phyloP scores from a whole-genome alignment of 2,888 invertebrate genomes.

The Bruchidius siliquastri region DNA sequence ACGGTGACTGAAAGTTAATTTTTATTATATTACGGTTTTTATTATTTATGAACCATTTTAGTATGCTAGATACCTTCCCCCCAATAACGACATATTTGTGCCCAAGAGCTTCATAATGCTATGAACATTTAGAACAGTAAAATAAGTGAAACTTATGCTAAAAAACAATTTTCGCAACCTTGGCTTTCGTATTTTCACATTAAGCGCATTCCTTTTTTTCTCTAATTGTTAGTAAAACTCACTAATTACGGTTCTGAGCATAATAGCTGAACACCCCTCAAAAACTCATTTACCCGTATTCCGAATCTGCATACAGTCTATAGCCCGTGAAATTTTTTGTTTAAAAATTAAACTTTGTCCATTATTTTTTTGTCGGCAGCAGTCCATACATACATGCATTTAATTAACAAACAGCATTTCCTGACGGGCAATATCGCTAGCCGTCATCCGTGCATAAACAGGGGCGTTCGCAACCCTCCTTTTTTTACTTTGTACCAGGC shows the following conservation, averaged over 20 bases:
- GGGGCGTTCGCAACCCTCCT: neutral
- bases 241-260: neutral
- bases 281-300: neutral
- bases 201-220: too few relatives aligned
- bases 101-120: too few relatives aligned
- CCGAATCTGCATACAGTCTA: neutral
- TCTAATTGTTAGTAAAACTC: too few relatives aligned
- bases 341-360: neutral
- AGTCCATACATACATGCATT: neutral
- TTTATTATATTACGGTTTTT: too few relatives aligned
- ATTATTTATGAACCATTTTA: too few relatives aligned
- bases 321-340: neutral
- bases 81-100: too few relatives aligned
- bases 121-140: too few relatives aligned
- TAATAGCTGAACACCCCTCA: neutral
- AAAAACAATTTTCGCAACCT: too few relatives aligned
- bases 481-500: neutral
- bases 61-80: too few relatives aligned
- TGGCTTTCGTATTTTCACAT: too few relatives aligned
- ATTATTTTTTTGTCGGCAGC: neutral
- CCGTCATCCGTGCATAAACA: neutral
- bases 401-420: neutral
- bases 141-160: too few relatives aligned
- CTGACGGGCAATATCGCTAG: neutral
- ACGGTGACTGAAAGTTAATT: too few relatives aligned